phyloP scores from a whole-genome alignment of 1,140 invertebrate species.

The Rhagoletis pomonella region DNA sequence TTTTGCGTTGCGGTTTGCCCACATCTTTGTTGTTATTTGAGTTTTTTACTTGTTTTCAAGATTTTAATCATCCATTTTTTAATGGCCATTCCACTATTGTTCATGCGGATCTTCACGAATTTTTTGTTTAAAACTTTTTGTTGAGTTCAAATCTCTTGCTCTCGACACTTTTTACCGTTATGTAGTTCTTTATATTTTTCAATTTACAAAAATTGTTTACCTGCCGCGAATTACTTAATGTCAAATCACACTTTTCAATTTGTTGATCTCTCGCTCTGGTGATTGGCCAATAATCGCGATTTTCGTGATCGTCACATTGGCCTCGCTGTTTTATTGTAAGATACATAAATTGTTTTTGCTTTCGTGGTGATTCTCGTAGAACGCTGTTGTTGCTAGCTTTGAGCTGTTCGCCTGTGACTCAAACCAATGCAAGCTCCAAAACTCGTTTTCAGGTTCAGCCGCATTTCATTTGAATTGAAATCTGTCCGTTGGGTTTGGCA shows the following conservation, averaged over 20 bases:
- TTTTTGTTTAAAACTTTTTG: too few relatives aligned
- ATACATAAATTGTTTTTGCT: neutral
- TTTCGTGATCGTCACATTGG: constrained; percentile 40
- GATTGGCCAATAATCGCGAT: constrained; percentile 19
- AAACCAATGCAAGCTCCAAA: neutral
- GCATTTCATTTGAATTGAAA: constrained; percentile 13
- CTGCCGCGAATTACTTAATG: neutral
- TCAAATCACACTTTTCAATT: neutral
- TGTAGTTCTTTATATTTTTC: neutral
- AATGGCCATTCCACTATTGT: too few relatives aligned
- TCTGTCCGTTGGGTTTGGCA: neutral
- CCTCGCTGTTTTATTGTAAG: neutral
- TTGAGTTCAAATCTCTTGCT: too few relatives aligned
- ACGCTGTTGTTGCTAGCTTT: neutral
- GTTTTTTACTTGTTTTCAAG: neutral
- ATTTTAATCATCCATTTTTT: too few relatives aligned
- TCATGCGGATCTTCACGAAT: too few relatives aligned
- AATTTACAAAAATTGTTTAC: neutral
- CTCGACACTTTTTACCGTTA: too few relatives aligned
- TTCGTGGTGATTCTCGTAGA: constrained; percentile 11
- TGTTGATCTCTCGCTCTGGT: neutral
- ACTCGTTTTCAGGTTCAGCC: constrained; percentile 44
- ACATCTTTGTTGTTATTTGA: neutral
- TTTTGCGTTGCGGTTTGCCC: neutral
- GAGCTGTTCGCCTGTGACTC: neutral